Conservation (phyloP, 1,140 invertebrate genomes). For the Tetraneura akinire region DNA sequence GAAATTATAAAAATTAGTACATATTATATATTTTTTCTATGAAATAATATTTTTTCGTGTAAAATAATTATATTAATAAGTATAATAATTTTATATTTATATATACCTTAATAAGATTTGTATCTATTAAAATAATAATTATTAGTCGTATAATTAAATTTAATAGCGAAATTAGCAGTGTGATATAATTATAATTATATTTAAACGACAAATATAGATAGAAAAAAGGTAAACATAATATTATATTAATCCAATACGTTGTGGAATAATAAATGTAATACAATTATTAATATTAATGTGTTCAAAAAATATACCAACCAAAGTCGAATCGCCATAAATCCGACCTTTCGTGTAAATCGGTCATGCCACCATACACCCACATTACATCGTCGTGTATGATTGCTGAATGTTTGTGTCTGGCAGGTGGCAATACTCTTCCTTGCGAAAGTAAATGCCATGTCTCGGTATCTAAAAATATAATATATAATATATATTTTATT, state of each 20-base stretch:
- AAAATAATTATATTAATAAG: too few relatives aligned
- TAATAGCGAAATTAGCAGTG: background rate
- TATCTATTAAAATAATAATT: background rate
- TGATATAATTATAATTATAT: background rate
- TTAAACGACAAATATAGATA: too few relatives aligned
- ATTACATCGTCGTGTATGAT: conserved; percentile 76
- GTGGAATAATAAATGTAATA: background rate
- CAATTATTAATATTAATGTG: too few relatives aligned
- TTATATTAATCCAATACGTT: background rate
- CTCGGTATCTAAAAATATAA: conserved; percentile 68
- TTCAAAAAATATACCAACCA: conserved; percentile 58
- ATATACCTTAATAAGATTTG: too few relatives aligned
- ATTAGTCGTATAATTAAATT: background rate
- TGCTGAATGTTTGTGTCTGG: conserved; percentile 82
- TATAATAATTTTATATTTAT: too few relatives aligned
- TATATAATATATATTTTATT: too few relatives aligned
- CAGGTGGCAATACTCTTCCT: conserved; percentile 63
- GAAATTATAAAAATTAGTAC: too few relatives aligned
- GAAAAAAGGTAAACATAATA: background rate
- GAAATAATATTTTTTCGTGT: too few relatives aligned
- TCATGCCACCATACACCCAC: conserved; percentile 89
- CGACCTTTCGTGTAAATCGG: conserved; percentile 75
- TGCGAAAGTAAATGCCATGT: conserved; percentile 71
- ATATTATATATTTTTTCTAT: too few relatives aligned
- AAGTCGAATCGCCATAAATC: conserved; percentile 87